These are phyloP conservation scores for Microhierax caerulescens DNA, from an alignment of 2,797 vertebrate genomes.

Conservation along the genomic window DNA sequence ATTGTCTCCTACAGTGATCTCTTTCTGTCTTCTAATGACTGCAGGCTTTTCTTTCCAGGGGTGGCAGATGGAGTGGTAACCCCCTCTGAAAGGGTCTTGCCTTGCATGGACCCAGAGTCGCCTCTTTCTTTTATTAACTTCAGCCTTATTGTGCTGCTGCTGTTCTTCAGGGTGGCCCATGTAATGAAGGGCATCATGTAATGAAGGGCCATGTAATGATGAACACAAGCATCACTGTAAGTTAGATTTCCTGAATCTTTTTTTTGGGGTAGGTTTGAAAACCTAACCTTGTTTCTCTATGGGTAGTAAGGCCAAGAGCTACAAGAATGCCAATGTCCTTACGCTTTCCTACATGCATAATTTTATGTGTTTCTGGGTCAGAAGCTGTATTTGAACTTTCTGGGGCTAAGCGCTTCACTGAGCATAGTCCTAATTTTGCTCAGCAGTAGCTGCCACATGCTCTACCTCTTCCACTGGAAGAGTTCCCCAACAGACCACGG, in stretches of 20 bases:
- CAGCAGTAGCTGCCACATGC: background rate
- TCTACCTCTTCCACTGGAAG: background rate
- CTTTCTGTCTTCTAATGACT: background rate
- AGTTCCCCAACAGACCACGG: background rate
- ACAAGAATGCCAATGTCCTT: background rate
- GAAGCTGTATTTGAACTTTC: background rate
- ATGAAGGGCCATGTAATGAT: too few relatives aligned
- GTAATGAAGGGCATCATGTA: background rate
- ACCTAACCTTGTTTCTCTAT: background rate
- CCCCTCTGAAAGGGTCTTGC: background rate
- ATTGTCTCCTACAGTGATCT: background rate
- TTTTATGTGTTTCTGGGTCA: background rate
- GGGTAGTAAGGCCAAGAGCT: background rate
- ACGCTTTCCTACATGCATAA: background rate
- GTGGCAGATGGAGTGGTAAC: background rate
- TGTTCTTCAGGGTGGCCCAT: background rate
- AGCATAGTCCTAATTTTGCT: background rate
- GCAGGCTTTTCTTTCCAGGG: background rate
- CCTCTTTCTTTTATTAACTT: background rate
- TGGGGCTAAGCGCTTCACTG: background rate
- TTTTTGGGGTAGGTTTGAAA: background rate
- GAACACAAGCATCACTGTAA: background rate
- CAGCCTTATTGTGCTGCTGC: background rate
- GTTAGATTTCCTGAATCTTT: background rate
- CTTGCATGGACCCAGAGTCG: background rate